phyloP scores from a whole-genome alignment of 2,113 vertebrate genomes.

The Pedetes capensis region DNA sequence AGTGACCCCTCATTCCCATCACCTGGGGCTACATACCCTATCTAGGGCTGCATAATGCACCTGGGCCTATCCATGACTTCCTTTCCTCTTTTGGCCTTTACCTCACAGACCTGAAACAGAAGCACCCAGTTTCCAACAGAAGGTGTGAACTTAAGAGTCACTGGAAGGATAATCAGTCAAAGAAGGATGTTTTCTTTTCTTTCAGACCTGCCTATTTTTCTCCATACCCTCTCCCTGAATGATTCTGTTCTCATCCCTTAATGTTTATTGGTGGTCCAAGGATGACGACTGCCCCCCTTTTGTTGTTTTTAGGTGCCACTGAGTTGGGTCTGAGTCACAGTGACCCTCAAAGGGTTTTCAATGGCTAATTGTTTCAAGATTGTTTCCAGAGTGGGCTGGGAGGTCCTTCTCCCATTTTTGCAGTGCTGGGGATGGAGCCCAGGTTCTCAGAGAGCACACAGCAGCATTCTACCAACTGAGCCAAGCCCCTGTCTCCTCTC shows the following conservation, averaged over 20 bases:
- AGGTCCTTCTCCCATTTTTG: too few species aligned
- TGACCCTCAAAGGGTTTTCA: too few species aligned
- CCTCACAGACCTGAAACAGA: background rate
- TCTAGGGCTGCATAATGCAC: too few species aligned
- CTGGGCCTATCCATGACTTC: too few species aligned
- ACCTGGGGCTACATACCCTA: background rate
- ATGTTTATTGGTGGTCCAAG: background rate
- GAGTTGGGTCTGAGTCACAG: too few species aligned
- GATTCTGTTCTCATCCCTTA: background rate
- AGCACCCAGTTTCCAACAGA: background rate
- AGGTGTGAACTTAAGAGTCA: background rate
- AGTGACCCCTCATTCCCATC: background rate
- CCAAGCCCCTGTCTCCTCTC: too few species aligned
- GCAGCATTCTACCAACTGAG: too few species aligned
- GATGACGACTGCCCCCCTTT: background rate
- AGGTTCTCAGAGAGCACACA: too few species aligned
- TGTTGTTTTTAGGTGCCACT: too few species aligned
- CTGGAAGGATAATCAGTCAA: background rate
- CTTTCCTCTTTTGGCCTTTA: background rate
- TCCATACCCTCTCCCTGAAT: background rate
- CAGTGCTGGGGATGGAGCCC: too few species aligned
- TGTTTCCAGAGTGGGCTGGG: too few species aligned
- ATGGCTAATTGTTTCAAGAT: too few species aligned
- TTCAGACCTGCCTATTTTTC: background rate
- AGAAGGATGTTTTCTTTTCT: background rate